Evolutionary conservation across 2,797 vertebrate species (phyloP).

Genomic region (Bradypus variegatus): DNA sequence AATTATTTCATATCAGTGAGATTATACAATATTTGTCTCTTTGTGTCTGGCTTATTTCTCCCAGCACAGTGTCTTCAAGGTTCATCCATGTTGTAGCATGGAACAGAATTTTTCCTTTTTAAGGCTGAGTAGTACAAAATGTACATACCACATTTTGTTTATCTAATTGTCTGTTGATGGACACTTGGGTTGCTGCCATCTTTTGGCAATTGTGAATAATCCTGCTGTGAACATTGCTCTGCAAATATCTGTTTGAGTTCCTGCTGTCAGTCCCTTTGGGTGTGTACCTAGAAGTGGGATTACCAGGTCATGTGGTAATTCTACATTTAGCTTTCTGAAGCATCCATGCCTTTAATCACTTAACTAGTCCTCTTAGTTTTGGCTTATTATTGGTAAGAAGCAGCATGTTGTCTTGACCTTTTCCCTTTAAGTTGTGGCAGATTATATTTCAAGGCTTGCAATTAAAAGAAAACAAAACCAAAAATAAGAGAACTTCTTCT

Average conservation of each 20-base stretch:
- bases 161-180: not conserved
- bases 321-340: not conserved
- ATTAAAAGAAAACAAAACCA: not conserved
- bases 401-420: not conserved
- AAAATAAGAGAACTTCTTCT: not conserved
- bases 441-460: conserved; percentile 8
- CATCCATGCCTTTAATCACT: not conserved
- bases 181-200: not conserved
- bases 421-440: not conserved
- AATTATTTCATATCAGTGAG: not conserved
- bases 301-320: not conserved
- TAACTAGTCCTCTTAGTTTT: not conserved
- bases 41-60: not conserved
- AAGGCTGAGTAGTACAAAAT: not conserved
- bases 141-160: not conserved
- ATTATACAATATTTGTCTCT: not conserved
- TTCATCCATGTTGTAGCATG: not conserved
- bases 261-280: not conserved
- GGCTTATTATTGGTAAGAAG: not conserved
- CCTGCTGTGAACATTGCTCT: not conserved
- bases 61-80: not conserved
- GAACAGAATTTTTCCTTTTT: not conserved
- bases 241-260: not conserved
- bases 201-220: not conserved
- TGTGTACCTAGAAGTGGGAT: not conserved